Conservation (phyloP, 2,797 vertebrate species). For the Acanthurus leucopareius region DNA sequence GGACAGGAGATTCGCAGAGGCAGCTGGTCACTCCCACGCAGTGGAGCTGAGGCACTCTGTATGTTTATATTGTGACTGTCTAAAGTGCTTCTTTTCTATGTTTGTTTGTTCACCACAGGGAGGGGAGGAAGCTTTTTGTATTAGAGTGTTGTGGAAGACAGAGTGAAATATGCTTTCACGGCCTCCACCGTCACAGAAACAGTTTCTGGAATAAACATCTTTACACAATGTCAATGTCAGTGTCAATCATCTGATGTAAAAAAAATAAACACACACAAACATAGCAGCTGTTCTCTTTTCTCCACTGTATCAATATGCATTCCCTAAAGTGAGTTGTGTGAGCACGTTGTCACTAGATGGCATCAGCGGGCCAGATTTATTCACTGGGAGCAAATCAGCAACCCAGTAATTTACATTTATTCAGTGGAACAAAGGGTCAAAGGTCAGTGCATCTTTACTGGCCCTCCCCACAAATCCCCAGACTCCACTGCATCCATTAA, state of each 20-base stretch:
- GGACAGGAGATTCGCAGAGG: conserved; percentile 53
- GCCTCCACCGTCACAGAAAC: conserved; percentile 19
- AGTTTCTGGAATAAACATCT: conserved; percentile 66
- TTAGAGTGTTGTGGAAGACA: conserved; percentile 19
- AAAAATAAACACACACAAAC: neutral
- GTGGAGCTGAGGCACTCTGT: conserved; percentile 74
- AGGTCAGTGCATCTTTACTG: conserved; percentile 74
- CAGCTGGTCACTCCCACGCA: conserved; percentile 76
- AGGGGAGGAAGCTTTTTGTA: conserved; percentile 51
- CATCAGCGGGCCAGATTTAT: conserved; percentile 54
- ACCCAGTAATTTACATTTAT: conserved; percentile 60
- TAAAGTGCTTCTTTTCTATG: conserved; percentile 46
- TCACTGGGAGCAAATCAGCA: conserved; percentile 22
- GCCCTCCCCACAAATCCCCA: conserved; percentile 75
- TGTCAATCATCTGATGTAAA: neutral
- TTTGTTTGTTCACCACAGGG: conserved; percentile 41
- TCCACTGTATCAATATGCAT: neutral
- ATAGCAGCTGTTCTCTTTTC: neutral
- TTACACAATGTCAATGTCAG: conserved; percentile 14
- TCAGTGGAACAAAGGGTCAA: conserved; percentile 79
- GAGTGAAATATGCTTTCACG: conserved; percentile 13
- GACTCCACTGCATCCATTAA: conserved; percentile 71
- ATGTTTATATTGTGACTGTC: conserved; percentile 65
- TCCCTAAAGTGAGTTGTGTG: neutral
- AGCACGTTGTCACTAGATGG: conserved; percentile 73